A percentile compares a stretch with the other conserved stretches of the same genome.
Conservation (phyloP, 2,113 vertebrate species). For the Pyrgilauda ruficollis region DNA sequence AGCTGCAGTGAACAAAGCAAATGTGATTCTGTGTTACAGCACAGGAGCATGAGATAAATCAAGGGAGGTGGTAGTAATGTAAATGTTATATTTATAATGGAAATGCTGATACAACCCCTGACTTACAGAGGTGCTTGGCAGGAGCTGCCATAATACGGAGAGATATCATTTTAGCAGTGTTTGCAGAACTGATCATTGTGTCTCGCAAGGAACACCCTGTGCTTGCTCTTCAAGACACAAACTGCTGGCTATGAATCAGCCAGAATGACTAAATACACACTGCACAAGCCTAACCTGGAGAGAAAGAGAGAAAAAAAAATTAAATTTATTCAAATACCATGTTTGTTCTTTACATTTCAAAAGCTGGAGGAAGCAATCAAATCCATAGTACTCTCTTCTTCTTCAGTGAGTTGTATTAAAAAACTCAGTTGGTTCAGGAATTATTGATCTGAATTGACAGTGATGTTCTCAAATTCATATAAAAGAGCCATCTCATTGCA, state of each 20-base stretch:
- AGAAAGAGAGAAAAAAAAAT: background rate
- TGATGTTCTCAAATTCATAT: slow-evolving; percentile 69
- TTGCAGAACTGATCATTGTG: slow-evolving; percentile 43
- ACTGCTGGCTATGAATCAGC: slow-evolving; percentile 33
- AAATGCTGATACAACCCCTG: slow-evolving; percentile 50
- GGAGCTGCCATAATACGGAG: background rate
- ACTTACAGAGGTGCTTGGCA: slow-evolving; percentile 24
- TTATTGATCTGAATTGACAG: slow-evolving; percentile 74
- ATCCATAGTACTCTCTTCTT: slow-evolving; percentile 46
- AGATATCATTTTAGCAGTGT: slow-evolving; percentile 49
- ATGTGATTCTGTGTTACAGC: slow-evolving; percentile 23
- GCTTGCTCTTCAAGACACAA: slow-evolving; percentile 48
- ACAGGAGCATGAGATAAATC: slow-evolving; percentile 40
- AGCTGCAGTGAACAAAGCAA: slow-evolving; percentile 33
- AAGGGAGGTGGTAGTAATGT: slow-evolving; percentile 34
- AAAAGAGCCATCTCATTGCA: slow-evolving; percentile 66
- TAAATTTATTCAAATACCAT: slow-evolving; percentile 10
- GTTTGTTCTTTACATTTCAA: slow-evolving; percentile 68
- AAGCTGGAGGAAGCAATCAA: slow-evolving; percentile 65
- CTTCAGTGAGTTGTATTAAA: slow-evolving; percentile 64
- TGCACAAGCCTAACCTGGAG: slow-evolving; percentile 21
- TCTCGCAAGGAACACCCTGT: slow-evolving; percentile 35
- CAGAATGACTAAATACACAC: slow-evolving; percentile 32
- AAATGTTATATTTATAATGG: slow-evolving; percentile 60
- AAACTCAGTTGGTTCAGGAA: slow-evolving; percentile 60